Conservation (phyloP, 2,113 vertebrate genomes). For the Cebus imitator region DNA sequence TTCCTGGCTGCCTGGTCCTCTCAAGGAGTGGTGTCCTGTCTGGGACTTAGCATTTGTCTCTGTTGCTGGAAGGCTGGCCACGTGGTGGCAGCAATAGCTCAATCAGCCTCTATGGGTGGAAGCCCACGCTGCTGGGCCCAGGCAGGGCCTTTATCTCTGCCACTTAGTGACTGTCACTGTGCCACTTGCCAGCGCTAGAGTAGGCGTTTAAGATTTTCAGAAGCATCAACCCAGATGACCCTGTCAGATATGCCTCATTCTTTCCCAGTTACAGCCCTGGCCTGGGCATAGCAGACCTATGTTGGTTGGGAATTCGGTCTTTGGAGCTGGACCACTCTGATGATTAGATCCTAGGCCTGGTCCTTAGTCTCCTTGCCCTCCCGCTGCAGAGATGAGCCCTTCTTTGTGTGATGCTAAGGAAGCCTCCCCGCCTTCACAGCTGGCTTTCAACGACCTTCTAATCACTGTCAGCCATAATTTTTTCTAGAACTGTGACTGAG, state of each 20-base stretch:
- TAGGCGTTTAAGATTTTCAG: neutral
- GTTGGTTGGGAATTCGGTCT: neutral
- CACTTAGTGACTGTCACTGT: neutral
- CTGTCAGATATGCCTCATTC: neutral
- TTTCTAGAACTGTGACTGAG: neutral
- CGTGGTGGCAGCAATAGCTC: constrained; percentile 15
- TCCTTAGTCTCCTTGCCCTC: neutral
- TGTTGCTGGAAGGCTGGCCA: neutral
- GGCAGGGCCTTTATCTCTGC: neutral
- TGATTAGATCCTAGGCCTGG: neutral
- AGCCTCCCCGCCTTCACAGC: neutral
- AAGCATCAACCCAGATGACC: neutral
- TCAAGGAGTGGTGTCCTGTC: neutral
- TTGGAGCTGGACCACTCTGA: neutral
- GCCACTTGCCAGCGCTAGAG: neutral
- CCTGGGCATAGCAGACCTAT: neutral
- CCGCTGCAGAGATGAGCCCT: neutral
- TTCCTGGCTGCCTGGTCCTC: neutral
- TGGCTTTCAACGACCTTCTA: neutral
- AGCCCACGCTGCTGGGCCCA: neutral
- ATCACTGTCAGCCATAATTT: neutral
- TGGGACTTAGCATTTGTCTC: neutral
- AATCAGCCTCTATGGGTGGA: neutral
- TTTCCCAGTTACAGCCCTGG: neutral
- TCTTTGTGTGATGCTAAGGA: neutral